Evolutionary conservation across 2,113 vertebrate species (phyloP).

Genomic region (Climacteris rufus): DNA sequence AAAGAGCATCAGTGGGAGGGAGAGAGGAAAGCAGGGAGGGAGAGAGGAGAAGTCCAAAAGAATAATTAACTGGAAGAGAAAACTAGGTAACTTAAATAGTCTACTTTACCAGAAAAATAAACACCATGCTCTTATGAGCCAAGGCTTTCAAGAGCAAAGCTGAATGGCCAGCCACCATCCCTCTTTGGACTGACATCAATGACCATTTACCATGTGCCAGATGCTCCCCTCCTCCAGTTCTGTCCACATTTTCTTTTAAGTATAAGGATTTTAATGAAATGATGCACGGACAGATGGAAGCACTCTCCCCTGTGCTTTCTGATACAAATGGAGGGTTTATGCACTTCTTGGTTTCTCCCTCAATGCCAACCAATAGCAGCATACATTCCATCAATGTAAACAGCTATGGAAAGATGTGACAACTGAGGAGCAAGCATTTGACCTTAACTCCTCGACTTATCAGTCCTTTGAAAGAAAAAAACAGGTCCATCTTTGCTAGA

Average conservation of each 20-base stretch:
- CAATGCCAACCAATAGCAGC: neutral
- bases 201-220: neutral
- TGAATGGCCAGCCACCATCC: neutral
- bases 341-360: neutral
- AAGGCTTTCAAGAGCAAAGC: neutral
- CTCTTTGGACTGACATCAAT: neutral
- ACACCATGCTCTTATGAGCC: neutral
- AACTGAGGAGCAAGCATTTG: neutral
- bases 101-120: neutral
- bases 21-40: rapidly evolving
- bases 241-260: neutral
- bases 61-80: neutral
- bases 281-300: neutral
- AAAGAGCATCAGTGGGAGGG: neutral
- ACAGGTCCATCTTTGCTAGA: neutral
- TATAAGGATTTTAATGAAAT: neutral
- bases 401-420: neutral
- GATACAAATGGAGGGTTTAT: neutral
- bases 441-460: neutral
- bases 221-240: neutral
- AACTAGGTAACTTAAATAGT: neutral
- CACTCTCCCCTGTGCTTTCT: neutral
- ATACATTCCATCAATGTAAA: neutral
- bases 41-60: neutral
- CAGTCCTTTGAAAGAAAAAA: neutral